Evolutionary conservation across 1,140 invertebrate species (phyloP), one percentile per base, ranked within the genome.

Genomic region (Caenorhabditis tropicalis): DNA sequence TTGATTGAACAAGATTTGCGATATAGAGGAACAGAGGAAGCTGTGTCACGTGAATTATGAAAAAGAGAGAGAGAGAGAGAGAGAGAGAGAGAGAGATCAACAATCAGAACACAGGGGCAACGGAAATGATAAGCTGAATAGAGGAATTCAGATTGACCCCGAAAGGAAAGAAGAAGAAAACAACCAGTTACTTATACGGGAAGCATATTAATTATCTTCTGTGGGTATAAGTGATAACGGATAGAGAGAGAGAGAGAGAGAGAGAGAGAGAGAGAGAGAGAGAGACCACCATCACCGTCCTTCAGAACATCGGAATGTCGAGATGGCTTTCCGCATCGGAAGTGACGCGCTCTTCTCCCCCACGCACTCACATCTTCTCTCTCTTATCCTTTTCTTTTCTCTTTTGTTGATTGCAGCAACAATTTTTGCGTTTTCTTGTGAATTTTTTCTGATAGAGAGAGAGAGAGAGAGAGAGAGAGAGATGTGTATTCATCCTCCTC

Each of bases 221-320:
- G 15, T n/a, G n/a, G n/a, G n/a, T n/a, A n/a, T n/a, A n/a, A n/a
- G n/a, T n/a, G n/a, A n/a, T n/a, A n/a, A n/a, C n/a, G n/a, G 39
- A 33, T 3, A 60, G 29, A 6, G 27, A 31, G 10, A 10, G 19
- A 36, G 39, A n/a, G 31, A 70, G 39, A 33, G 9, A 60, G 29
- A 6, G 27, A 31, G 10, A 10, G 15, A 43, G 24, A n/a, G 36
- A 74, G 33, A 43, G 10, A 24, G 36, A 43, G 12, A 15, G 43
- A 74, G 4, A 36, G 36, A 2, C 33, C n/a, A 65, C 31, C 19
- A 3, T 7, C 2, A 9, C 31, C 65, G 65, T 74, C 65, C 65
- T 74, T 74, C 65, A 74, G 65, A 74, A 74, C 65, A 74, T 74
- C 65, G 65, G 65, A 74, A 74, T 74, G 65, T 65, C 31, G 31